Evolutionary conservation across 2,797 vertebrate species (phyloP).

Genomic region (Triplophysa yarkandensis): DNA sequence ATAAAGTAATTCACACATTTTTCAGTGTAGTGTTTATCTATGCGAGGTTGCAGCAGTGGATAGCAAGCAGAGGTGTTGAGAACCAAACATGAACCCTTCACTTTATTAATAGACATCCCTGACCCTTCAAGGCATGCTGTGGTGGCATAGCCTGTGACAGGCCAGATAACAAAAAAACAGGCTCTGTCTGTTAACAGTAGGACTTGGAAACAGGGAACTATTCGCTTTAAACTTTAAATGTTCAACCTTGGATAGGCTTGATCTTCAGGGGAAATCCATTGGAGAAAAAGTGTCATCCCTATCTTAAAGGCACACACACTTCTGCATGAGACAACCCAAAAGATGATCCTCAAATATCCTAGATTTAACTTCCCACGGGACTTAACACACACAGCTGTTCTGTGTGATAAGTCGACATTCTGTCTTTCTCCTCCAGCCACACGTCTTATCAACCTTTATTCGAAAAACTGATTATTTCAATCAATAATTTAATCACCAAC

Average conservation of each 20-base stretch:
- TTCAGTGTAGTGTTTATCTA: not conserved
- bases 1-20: too few relatives aligned
- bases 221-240: constrained; percentile 5
- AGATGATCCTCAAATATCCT: not conserved
- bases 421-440: not conserved
- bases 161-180: constrained; percentile 31
- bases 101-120: constrained; percentile 56
- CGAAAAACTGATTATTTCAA: not conserved
- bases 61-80: constrained; percentile 58
- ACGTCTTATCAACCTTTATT: not conserved
- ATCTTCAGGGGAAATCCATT: not conserved
- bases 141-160: constrained; percentile 17
- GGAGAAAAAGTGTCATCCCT: not conserved
- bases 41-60: constrained; percentile 23
- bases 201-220: not conserved
- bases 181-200: not conserved
- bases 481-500: not conserved
- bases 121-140: constrained; percentile 14
- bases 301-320: not conserved
- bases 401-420: not conserved
- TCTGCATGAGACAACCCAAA: too few relatives aligned
- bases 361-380: not conserved
- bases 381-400: not conserved
- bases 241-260: not conserved
- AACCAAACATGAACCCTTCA: constrained; percentile 23